Evolutionary conservation across 2,888 invertebrate species (phyloP).

Genomic region (Chromoteleia sp.): DNA sequence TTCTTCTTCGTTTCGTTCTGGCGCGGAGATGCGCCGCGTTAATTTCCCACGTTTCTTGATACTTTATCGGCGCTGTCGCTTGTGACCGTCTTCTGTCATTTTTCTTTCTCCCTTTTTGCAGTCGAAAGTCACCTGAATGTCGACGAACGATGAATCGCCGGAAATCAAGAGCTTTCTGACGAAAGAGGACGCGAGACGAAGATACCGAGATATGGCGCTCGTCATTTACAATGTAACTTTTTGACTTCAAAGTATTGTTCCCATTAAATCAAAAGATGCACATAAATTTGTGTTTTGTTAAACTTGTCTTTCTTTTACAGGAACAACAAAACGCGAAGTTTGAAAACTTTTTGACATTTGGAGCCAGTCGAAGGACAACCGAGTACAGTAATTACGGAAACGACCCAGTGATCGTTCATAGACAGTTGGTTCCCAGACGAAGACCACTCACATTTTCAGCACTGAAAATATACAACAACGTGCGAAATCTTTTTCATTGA

Average conservation of each 20-base stretch:
- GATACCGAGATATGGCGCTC: slow-evolving; percentile 82
- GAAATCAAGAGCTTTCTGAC: slow-evolving; percentile 75
- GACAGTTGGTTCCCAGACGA: slow-evolving; percentile 51
- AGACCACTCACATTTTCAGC: slow-evolving; percentile 67
- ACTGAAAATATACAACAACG: slow-evolving; percentile 76
- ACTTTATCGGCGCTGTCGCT: slow-evolving; percentile 51
- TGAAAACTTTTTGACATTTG: slow-evolving; percentile 79
- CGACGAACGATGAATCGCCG: slow-evolving; percentile 78
- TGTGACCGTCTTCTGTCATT: slow-evolving; percentile 29
- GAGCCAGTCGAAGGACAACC: slow-evolving; percentile 80
- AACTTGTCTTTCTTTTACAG: slow-evolving; percentile 70
- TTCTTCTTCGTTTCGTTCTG: slow-evolving; percentile 32
- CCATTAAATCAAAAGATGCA: too few species aligned
- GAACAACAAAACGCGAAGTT: slow-evolving; percentile 77
- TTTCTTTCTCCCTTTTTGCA: slow-evolving; percentile 42
- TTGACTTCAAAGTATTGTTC: too few species aligned
- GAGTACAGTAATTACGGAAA: slow-evolving; percentile 83
- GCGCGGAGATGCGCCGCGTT: slow-evolving; percentile 72
- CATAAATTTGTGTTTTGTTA: too few species aligned
- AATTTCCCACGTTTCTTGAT: slow-evolving; percentile 67
- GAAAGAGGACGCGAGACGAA: slow-evolving; percentile 78
- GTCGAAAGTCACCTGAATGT: slow-evolving; percentile 76
- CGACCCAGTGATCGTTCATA: slow-evolving; percentile 79
- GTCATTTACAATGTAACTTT: slow-evolving; percentile 81
- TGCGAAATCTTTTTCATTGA: slow-evolving; percentile 66